phyloP scores from a whole-genome alignment of 2,113 vertebrate species.

The Rattus rattus region DNA sequence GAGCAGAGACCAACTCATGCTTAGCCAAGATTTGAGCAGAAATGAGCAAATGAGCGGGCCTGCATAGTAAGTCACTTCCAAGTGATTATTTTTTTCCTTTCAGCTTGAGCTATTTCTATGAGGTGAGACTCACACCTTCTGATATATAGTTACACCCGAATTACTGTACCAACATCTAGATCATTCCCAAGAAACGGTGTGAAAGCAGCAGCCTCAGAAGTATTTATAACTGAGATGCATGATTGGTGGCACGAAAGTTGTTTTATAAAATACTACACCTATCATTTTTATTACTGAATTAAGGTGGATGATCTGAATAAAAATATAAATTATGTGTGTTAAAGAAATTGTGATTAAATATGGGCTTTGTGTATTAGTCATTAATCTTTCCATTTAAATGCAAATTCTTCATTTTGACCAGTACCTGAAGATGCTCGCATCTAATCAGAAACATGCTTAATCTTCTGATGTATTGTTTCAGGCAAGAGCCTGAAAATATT shows the following conservation, averaged over 20 bases:
- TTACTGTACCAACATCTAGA: constrained; percentile 75
- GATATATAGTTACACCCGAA: constrained; percentile 73
- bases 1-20: neutral
- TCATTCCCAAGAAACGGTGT: constrained; percentile 60
- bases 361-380: constrained; percentile 85
- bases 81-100: constrained; percentile 12
- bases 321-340: constrained; percentile 87
- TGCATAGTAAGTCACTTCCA: neutral
- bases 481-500: constrained; percentile 58
- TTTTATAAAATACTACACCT: constrained; percentile 85
- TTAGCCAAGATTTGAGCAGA: constrained; percentile 1
- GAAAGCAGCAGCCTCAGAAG: constrained; percentile 67
- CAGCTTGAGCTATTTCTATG: constrained; percentile 66
- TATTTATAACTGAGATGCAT: constrained; percentile 68
- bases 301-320: constrained; percentile 83
- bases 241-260: constrained; percentile 79
- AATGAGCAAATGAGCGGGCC: neutral
- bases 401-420: constrained; percentile 87
- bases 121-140: constrained; percentile 75
- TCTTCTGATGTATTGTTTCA: constrained; percentile 82
- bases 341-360: constrained; percentile 85
- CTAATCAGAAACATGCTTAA: constrained; percentile 87
- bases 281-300: constrained; percentile 81
- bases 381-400: constrained; percentile 91
- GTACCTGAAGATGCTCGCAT: constrained; percentile 84